Percentiles rank a stretch among this genome's conserved stretches.
phyloP scores from a whole-genome alignment of 2,888 invertebrate species.

The Mimachlamys varia region DNA sequence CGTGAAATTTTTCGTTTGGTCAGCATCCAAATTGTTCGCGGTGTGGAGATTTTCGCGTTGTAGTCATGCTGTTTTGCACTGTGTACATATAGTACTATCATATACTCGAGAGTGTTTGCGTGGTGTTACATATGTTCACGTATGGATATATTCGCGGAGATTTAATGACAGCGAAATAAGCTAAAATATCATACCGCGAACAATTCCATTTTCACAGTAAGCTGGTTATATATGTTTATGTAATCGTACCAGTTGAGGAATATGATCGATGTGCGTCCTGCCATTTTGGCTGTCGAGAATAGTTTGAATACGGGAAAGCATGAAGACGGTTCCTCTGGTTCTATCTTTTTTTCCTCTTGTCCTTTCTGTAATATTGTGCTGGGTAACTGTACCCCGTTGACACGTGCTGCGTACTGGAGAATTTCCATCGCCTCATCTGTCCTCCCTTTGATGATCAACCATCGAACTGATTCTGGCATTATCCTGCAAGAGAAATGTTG shows the following conservation, averaged over 20 bases:
- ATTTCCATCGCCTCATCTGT: conserved; percentile 38
- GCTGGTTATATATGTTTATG: too few species aligned
- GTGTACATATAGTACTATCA: too few species aligned
- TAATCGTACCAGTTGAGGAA: conserved; percentile 45
- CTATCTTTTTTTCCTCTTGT: not conserved
- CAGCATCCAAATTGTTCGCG: too few species aligned
- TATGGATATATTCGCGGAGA: too few species aligned
- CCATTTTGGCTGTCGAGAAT: not conserved
- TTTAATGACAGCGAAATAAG: too few species aligned
- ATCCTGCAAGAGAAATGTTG: conserved; percentile 28
- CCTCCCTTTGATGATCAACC: conserved; percentile 37
- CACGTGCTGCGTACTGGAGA: not conserved
- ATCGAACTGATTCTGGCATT: conserved; percentile 42
- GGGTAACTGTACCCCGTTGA: conserved; percentile 32
- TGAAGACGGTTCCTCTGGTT: not conserved
- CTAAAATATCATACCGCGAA: too few species aligned
- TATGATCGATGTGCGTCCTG: conserved; percentile 29
- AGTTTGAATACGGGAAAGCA: not conserved
- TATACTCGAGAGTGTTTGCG: too few species aligned
- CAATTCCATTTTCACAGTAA: too few species aligned
- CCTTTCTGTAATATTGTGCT: not conserved
- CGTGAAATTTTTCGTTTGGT: too few species aligned
- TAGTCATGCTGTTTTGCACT: too few species aligned
- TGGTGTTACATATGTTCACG: too few species aligned
- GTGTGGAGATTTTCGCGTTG: too few species aligned